Conservation (phyloP, 2,888 invertebrate species). For the Drosophila phalerata region DNA sequence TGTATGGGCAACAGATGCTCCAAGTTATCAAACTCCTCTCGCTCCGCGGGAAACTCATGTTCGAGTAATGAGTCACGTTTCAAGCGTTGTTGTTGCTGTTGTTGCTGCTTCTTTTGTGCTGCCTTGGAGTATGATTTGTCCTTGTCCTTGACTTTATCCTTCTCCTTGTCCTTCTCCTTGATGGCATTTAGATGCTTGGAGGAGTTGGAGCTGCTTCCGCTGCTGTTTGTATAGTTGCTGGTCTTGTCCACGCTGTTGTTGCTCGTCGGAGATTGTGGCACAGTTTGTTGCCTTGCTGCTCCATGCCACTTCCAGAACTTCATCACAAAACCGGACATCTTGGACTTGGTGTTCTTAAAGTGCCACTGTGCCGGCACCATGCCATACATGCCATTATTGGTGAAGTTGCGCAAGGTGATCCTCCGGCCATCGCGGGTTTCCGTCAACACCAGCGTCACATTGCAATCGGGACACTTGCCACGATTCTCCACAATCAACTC, state of each 20-base stretch:
- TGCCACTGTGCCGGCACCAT: constrained; percentile 90
- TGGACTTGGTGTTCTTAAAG: constrained; percentile 86
- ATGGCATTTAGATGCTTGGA: constrained; percentile 59
- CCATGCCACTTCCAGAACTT: constrained; percentile 93
- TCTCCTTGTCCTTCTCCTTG: constrained; percentile 71
- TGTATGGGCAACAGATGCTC: constrained; percentile 74
- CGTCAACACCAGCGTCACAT: constrained; percentile 88
- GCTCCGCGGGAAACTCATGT: constrained; percentile 63
- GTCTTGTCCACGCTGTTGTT: constrained; percentile 44
- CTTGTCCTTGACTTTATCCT: constrained; percentile 61
- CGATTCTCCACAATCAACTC: constrained; percentile 90
- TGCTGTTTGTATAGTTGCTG: constrained; percentile 29
- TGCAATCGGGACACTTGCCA: constrained; percentile 90
- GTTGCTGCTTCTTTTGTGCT: constrained; percentile 44
- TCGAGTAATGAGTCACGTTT: constrained; percentile 31
- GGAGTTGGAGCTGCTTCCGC: constrained; percentile 32
- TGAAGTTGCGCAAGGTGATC: constrained; percentile 88
- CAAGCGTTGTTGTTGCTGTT: constrained; percentile 48
- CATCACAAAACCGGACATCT: constrained; percentile 91
- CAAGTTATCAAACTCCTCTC: constrained; percentile 78
- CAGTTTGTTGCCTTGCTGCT: constrained; percentile 17
- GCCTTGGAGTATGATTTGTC: constrained; percentile 36
- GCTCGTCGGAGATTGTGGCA: background rate
- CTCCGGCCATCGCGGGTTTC: constrained; percentile 87
- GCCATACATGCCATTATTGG: constrained; percentile 89